Evolutionary conservation across 2,888 invertebrate genomes (phyloP), one percentile per base, ranked within the genome.

Genomic region (Busseola fusca): DNA sequence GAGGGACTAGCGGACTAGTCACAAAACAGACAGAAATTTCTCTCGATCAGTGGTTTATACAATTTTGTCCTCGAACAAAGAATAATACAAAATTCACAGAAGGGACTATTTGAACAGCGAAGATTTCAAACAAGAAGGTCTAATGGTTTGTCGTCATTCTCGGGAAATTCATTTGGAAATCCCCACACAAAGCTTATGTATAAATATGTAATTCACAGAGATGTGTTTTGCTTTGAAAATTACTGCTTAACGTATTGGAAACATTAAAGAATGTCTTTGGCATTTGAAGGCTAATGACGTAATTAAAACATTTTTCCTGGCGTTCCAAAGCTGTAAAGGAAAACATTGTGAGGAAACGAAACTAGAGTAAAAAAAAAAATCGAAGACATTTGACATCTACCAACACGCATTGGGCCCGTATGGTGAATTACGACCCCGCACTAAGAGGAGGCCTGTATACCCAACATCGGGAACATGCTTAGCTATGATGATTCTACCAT

Each of bases 121-220:
- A 45, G 30, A 9, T 40, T 21, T 42, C 34, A 50, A 66, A 81
- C 74, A 76, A 52, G 50, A 64, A 54, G 18, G 48, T 37, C 14
- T 77, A 78, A 80, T 80, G 60, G 34, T 64, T 65, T 75, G 72
- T 74, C 81, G 77, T 77, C 50, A 71, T 42, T 72, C 74, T 50
- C 57, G 30, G 45, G 45, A 72, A 40, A 78, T 78, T 74, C 78
- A 80, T 83, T 85, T 85, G 81, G 64, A 83, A 77, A 79, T 82
- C 62, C 64, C 54, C 70, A n/a, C 21, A 68, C 64, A 72, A 71
- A 65, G 50, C 56, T 72, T 63, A 65, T 73, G 79, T 69, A 78
- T 79, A 82, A 82, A 78, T 59, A 64, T 68, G 50, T 56, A 45
- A 72, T 58, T 56, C 21, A 50, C 27, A n/a, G 56, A 40, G 52